These are phyloP conservation scores for Muschampia plurimacula DNA, from an alignment of 2,888 invertebrate species.

Conservation along the genomic window DNA sequence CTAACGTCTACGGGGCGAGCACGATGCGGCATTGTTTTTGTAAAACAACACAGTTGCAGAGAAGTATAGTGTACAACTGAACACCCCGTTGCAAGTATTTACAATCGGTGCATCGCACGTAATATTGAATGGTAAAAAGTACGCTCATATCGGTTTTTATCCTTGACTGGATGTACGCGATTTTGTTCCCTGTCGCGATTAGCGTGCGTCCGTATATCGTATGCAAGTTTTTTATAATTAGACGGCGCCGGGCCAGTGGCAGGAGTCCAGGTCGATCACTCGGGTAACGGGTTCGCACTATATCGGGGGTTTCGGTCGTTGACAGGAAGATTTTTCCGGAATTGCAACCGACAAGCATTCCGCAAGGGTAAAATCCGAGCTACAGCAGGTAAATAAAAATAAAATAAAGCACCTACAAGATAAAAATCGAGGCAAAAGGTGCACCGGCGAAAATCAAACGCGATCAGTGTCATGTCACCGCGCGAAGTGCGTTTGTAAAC, in stretches of 20 bases:
- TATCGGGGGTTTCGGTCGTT: slow-evolving; percentile 78
- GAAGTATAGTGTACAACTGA: slow-evolving; percentile 15
- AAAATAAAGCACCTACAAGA: slow-evolving; percentile 12
- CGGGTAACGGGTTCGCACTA: slow-evolving; percentile 78
- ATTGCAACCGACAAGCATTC: slow-evolving; percentile 62
- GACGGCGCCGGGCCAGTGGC: slow-evolving; percentile 74
- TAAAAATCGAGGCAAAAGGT: slow-evolving; percentile 23
- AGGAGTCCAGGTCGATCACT: slow-evolving; percentile 83
- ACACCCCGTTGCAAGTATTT: slow-evolving; percentile 19
- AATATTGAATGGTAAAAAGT: slow-evolving; percentile 57
- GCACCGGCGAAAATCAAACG: slow-evolving; percentile 29
- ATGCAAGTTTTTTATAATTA: slow-evolving; percentile 71
- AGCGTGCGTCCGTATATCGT: slow-evolving; percentile 68
- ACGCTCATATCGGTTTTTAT: slow-evolving; percentile 45
- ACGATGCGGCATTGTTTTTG: slow-evolving; percentile 18
- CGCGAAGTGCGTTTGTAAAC: slow-evolving; percentile 23
- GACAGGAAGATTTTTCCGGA: slow-evolving; percentile 75
- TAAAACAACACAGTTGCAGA: slow-evolving; percentile 16
- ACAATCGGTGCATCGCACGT: slow-evolving; percentile 58
- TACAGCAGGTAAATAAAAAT: slow-evolving; percentile 33
- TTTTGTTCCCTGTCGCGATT: slow-evolving; percentile 64
- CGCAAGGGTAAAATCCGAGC: slow-evolving; percentile 33
- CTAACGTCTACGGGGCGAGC: background rate
- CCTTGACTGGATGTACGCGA: slow-evolving; percentile 54
- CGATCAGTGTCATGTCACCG: slow-evolving; percentile 24